Percentiles rank a stretch among this genome's conserved stretches.
phyloP scores from a whole-genome alignment of 2,113 vertebrate species.

The Ceyx margarethae region DNA sequence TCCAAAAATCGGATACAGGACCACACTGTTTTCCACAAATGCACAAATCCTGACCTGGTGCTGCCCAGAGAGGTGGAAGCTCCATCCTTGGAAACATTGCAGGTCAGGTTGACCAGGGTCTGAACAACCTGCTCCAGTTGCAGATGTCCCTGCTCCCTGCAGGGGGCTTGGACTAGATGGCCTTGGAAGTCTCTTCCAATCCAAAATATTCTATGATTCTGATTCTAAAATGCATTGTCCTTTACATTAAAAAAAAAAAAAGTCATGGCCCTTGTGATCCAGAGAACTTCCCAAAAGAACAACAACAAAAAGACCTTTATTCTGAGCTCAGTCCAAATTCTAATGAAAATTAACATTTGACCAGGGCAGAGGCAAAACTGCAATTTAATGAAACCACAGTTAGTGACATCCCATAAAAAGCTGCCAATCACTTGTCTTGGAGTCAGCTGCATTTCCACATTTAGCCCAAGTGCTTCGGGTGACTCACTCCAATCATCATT shows the following conservation, averaged over 20 bases:
- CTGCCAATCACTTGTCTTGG: background rate
- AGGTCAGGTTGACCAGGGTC: background rate
- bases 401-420: background rate
- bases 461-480: background rate
- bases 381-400: background rate
- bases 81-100: background rate
- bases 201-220: background rate
- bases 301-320: background rate
- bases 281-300: background rate
- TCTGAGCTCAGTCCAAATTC: background rate
- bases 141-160: background rate
- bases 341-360: background rate
- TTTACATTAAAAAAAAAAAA: background rate
- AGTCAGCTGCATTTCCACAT: background rate
- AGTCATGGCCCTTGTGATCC: background rate
- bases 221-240: accelerated
- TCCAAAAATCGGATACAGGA: background rate
- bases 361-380: background rate
- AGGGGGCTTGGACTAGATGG: background rate
- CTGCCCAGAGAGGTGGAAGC: background rate
- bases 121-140: background rate
- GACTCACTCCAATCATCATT: background rate
- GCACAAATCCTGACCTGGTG: background rate
- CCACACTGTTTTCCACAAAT: background rate
- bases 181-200: background rate